Base-by-base conservation (phyloP, 1,140 invertebrate species). In the Riptortus pedestris region DNA sequence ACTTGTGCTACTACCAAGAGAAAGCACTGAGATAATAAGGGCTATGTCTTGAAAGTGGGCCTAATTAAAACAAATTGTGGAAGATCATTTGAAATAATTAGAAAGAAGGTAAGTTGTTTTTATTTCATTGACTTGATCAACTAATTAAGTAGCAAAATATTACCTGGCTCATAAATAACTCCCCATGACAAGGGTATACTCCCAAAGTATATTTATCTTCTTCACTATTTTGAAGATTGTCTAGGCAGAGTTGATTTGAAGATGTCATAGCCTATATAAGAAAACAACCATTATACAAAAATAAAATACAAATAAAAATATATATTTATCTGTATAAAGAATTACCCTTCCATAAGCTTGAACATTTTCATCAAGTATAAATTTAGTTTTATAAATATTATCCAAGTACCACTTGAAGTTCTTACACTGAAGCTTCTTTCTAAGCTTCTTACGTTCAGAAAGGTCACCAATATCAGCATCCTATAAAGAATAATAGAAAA, bases 321-420 rank as follows among this genome's bases (percentile, higher is more conserved):
- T 26, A 61, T 38, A 38, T 77, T n/a, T n/a, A n/a, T n/a, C n/a
- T n/a, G n/a, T n/a, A 38, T 38, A 73, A 33, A 72, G 72, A 70
- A 69, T 74, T 72, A 76, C 83, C 70, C 76, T 75, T 64, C 93
- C 93, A 75, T 85, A 93, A 11, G 81, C 87, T 48, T 78, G 73
- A 1, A 88, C 85, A 72, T 93, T 83, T 72, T 88, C 82, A 67
- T 90, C 90, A 12, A 87, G 85, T 57, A 94, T 83, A 75, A 92
- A 94, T 75, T 93, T 93, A 72, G 91, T 84, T 4, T 85, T 86
- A 75, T 88, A 90, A 22, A 91, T 74, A 74, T 88, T 86, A 48
- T 89, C 79, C 64, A 88, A 75, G 71, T 85, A 89, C 88, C 89
- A 92, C 70, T 83, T 83, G 72, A 92, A 92, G 70, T 76, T 81